Evolutionary conservation across 2,888 invertebrate genomes (phyloP), one percentile per base, ranked within the genome.

Genomic region (Copidosoma aretas): DNA sequence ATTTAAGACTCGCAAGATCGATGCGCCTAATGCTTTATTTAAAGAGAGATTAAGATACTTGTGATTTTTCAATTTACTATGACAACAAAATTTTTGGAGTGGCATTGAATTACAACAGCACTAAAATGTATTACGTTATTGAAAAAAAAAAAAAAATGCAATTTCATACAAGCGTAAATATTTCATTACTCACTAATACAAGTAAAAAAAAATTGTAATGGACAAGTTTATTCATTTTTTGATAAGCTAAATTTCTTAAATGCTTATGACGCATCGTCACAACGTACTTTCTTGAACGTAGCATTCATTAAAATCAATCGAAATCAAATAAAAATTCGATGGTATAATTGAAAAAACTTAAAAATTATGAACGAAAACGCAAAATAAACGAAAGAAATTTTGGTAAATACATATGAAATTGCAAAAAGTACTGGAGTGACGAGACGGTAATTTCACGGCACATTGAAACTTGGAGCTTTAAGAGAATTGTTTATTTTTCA

Each of bases 1-100:
- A 39, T 12, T 67, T 67, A 67, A 67, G 65, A 70, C 67, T 72
- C 69, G 66, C 69, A 72, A 72, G 69, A 72, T 72, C 69, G 69
- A 72, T 71, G 71, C 67, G 71, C 71, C 67, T 69, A 69, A 57
- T 71, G 62, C 61, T 56, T 66, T 54, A 68, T 67, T 67, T 64
- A 61, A 58, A 32, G 8, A 71, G 64, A 72, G 67, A 70, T 70
- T 72, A 67, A 70, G 69, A 70, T 67, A 41, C 52, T 67, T 71
- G 64, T 46, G n/a, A 54, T 57, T 66, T 69, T 69, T 46, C 12
- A 15, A 39, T 71, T 49, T 69, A 52, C 61, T 71, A 71, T 64
- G 67, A 69, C 68, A 71, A 68, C 49, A 25, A 57, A 66, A 65
- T 67, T 68, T 25, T 4, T 19, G 46, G 14, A 60, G 57, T 65